Evolutionary conservation across 2,888 invertebrate genomes (phyloP), one percentile per base, ranked within the genome.

Genomic region (Lasioglossum lativentre): DNA sequence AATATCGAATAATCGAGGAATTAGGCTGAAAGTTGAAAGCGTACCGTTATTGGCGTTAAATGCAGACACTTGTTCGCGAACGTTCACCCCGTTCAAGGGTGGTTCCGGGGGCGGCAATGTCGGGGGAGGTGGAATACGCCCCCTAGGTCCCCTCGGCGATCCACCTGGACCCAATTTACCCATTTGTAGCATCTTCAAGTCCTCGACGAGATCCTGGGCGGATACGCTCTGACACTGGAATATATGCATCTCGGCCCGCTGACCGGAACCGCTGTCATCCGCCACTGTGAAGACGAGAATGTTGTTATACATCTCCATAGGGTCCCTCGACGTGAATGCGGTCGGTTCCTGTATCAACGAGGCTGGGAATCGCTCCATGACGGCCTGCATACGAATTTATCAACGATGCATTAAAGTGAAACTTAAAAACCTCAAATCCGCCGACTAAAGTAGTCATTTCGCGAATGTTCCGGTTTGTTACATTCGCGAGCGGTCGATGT

Each of bases 241-340:
- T 95, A 99, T 99, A 96, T 99, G 99, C 97, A 99, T 99, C 96
- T 99, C 99, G 6, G 98, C 97, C 72, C 97, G 96, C 83, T 96
- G 96, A 71, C 96, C 96, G 68, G 96, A 96, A 86, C 96, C 96
- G 72, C 96, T 95, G 93, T 96, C 97, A 87, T 97, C 98, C 10
- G 97, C 97, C 87, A 99, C 99, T 91, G 99, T 98, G 96, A 99
- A 99, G 52, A 99, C 98, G 93, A 99, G 96, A 94, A 99, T 98
- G 95, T 99, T 99, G 96, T 99, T 99, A 96, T 99, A 99, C 94
- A 99, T 97, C 95, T 99, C 99, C 95, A 98, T 98, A 8, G 98
- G 98, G 95, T 99, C 99, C 78, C 98, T 97, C 86, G 98, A 99
- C 76, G 98, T 98, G 95, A 99, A 99, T n/a, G 99, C 99, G 14